Evolutionary conservation across 2,797 vertebrate genomes (phyloP).

Genomic region (Tapera naevia): DNA sequence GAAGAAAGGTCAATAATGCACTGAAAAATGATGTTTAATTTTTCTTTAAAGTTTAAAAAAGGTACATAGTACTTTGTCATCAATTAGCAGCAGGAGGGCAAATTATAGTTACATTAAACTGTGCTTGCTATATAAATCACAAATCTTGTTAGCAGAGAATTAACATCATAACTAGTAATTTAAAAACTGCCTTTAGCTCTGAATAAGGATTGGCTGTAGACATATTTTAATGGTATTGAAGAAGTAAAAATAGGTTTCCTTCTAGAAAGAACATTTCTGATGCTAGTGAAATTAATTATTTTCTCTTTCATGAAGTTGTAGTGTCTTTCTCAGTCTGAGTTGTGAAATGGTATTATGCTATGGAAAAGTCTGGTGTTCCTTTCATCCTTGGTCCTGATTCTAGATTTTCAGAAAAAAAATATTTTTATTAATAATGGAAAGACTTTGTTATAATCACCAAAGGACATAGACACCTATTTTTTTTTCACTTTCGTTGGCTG

Average conservation of each 20-base stretch:
- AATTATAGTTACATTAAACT: conserved; percentile 60
- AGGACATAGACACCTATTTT: not conserved
- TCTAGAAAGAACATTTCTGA: not conserved
- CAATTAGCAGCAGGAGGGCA: conserved; percentile 65
- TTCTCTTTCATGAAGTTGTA: not conserved
- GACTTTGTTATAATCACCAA: not conserved
- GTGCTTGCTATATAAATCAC: conserved; percentile 64
- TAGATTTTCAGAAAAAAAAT: not conserved
- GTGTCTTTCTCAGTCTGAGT: not conserved
- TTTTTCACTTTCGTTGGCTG: not conserved
- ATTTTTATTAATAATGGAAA: not conserved
- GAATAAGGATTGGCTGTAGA: conserved; percentile 50
- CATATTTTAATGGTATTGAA: conserved; percentile 58
- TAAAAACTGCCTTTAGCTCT: conserved; percentile 69
- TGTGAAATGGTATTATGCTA: not conserved
- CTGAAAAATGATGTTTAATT: conserved; percentile 40
- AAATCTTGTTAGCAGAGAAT: conserved; percentile 71
- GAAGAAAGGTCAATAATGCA: conserved; percentile 49
- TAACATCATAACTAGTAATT: conserved; percentile 67
- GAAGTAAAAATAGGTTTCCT: conserved; percentile 63
- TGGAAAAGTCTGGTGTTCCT: not conserved
- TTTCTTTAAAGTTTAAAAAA: conserved; percentile 57
- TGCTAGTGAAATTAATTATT: not conserved
- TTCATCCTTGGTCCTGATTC: not conserved
- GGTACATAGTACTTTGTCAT: conserved; percentile 59